These are phyloP conservation scores for Tetragnatha montana DNA, from an alignment of 2,888 invertebrate genomes.

Conservation along the genomic window DNA sequence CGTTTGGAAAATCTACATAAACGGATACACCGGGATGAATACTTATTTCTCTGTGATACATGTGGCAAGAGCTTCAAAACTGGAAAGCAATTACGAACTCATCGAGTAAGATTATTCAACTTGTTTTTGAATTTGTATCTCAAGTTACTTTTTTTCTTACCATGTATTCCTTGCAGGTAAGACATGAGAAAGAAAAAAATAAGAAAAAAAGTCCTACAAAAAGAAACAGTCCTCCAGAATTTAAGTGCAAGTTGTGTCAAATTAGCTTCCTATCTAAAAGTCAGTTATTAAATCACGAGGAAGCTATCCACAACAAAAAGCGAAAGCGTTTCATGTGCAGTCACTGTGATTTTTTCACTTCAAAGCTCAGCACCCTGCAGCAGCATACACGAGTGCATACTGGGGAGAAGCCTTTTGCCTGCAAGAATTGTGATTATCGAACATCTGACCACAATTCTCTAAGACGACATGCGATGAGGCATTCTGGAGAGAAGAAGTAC, in stretches of 20 bases:
- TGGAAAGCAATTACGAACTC: constrained; percentile 86
- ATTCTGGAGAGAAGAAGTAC: constrained; percentile 85
- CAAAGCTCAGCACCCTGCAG: constrained; percentile 82
- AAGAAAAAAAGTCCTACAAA: neutral
- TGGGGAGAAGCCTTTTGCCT: constrained; percentile 87
- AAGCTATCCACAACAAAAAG: constrained; percentile 82
- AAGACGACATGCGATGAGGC: constrained; percentile 85
- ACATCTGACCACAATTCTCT: constrained; percentile 89
- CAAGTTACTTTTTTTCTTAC: neutral
- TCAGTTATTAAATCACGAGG: constrained; percentile 79
- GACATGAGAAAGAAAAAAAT: constrained; percentile 21
- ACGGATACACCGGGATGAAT: constrained; percentile 84
- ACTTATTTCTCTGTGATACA: constrained; percentile 80
- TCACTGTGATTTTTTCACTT: constrained; percentile 82
- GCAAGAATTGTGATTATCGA: constrained; percentile 84
- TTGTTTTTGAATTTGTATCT: neutral
- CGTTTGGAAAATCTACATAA: constrained; percentile 83
- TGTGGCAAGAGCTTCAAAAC: constrained; percentile 89
- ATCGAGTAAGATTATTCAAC: constrained; percentile 79
- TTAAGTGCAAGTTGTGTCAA: constrained; percentile 82
- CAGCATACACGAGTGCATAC: constrained; percentile 84
- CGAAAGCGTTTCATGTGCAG: constrained; percentile 82
- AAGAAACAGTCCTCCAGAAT: constrained; percentile 74
- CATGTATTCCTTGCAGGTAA: constrained; percentile 15
- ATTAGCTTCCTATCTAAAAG: constrained; percentile 80